phyloP scores from a whole-genome alignment of 2,113 vertebrate genomes.

The Triplophysa dalaica region DNA sequence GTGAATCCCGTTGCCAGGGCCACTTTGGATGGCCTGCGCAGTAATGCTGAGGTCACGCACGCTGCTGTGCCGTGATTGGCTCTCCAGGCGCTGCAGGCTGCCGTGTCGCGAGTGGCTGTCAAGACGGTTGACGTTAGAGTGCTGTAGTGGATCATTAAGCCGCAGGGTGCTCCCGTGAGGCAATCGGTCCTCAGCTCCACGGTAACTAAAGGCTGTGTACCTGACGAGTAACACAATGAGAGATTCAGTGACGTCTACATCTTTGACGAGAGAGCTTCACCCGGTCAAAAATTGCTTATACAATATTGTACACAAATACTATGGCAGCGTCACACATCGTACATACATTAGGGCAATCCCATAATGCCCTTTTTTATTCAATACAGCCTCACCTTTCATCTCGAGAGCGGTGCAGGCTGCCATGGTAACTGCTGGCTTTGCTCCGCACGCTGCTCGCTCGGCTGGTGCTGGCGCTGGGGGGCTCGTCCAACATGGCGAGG shows the following conservation, averaged over 20 bases:
- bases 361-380: no score
- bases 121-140: slow-evolving; percentile 66
- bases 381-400: slow-evolving; percentile 80
- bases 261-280: neutral
- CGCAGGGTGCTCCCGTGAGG: slow-evolving; percentile 86
- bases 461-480: slow-evolving; percentile 80
- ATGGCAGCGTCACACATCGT: no score
- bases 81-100: slow-evolving; percentile 86
- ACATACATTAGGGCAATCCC: no score
- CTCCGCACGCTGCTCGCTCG: slow-evolving; percentile 88
- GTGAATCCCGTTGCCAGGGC: slow-evolving; percentile 88
- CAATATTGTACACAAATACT: no score
- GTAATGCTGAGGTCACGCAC: slow-evolving; percentile 81
- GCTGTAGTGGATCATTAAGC: slow-evolving; percentile 75
- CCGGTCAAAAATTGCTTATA: no score
- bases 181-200: slow-evolving; percentile 82
- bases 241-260: neutral
- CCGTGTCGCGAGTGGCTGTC: slow-evolving; percentile 80
- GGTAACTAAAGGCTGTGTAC: slow-evolving; percentile 86
- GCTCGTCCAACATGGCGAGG: slow-evolving; percentile 90
- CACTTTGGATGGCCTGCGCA: slow-evolving; percentile 71
- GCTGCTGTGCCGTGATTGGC: slow-evolving; percentile 88
- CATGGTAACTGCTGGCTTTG: slow-evolving; percentile 93
- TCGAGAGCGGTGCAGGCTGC: slow-evolving; percentile 87
- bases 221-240: slow-evolving; percentile 61